A percentile compares a stretch with the other conserved stretches of the same genome.
phyloP scores from a whole-genome alignment of 2,888 invertebrate genomes.

The Eubasilissa splendida region DNA sequence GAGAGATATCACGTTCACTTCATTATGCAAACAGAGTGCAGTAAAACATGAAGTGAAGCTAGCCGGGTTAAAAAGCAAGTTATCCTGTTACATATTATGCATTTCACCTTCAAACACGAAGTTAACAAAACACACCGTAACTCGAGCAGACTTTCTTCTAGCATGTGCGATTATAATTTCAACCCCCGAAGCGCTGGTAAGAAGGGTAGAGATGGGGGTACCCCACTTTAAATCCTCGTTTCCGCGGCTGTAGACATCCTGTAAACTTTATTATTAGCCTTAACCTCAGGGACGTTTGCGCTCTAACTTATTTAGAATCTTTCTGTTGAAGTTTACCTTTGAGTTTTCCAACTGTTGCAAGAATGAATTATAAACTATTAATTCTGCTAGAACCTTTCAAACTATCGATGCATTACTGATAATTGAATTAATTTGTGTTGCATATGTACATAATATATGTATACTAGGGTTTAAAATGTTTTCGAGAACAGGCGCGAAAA shows the following conservation, averaged over 20 bases:
- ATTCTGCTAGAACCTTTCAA: no score
- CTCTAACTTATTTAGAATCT: constrained; percentile 17
- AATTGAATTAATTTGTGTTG: no score
- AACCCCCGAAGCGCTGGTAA: not conserved
- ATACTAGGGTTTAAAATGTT: no score
- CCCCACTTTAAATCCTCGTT: constrained; percentile 7
- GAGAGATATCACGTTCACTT: no score
- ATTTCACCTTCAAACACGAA: constrained; percentile 16
- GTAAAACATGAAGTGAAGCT: not conserved
- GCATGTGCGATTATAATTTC: not conserved
- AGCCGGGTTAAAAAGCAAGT: not conserved
- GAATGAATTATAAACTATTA: no score
- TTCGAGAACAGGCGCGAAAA: no score
- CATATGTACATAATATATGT: no score
- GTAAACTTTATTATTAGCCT: constrained; percentile 25
- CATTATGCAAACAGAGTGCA: not conserved
- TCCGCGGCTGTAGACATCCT: not conserved
- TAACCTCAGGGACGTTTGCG: not conserved
- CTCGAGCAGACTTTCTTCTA: not conserved
- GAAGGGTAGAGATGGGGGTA: not conserved
- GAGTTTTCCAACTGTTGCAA: no score
- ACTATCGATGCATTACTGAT: no score
- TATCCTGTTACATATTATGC: constrained; percentile 8
- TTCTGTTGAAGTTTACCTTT: constrained; percentile 11
- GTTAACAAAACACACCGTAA: not conserved